Conservation (phyloP, 2,797 vertebrate species). For the Cryptoblepharus egeriae region DNA sequence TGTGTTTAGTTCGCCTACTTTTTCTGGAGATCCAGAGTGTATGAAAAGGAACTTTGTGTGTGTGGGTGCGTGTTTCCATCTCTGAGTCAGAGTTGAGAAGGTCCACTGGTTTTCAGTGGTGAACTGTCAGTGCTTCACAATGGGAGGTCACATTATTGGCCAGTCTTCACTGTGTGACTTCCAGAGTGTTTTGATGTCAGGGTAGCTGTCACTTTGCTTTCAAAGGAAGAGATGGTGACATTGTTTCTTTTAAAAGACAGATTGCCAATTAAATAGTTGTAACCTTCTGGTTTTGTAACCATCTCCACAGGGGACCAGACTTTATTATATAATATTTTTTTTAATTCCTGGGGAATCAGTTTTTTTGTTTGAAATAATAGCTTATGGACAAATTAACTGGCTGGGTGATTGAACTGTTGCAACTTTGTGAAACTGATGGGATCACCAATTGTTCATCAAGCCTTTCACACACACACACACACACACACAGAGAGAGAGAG, state of each 20-base stretch:
- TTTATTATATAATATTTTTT: background rate
- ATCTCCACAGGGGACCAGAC: background rate
- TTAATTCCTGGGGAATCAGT: background rate
- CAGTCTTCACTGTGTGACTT: background rate
- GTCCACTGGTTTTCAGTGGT: background rate
- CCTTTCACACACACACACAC: too few species aligned
- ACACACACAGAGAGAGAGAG: too few species aligned
- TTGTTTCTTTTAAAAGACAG: background rate
- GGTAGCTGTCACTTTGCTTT: background rate
- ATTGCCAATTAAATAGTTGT: background rate
- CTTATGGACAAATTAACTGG: conserved; percentile 1
- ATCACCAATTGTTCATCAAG: background rate
- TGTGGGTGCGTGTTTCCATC: background rate
- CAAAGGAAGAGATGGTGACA: background rate
- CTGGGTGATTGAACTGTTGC: background rate
- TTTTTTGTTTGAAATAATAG: background rate
- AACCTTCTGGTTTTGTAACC: conserved; percentile 8
- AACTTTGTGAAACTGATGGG: background rate
- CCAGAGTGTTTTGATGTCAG: conserved; percentile 1
- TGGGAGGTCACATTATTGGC: background rate
- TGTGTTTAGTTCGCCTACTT: background rate
- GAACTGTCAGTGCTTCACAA: background rate
- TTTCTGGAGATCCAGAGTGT: background rate
- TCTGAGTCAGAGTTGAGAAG: background rate
- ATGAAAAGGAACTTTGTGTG: background rate